A percentile compares a stretch with the other conserved stretches of the same genome.
phyloP scores from a whole-genome alignment of 64 coral and sea anemone genomes.

The Actinia equina region DNA sequence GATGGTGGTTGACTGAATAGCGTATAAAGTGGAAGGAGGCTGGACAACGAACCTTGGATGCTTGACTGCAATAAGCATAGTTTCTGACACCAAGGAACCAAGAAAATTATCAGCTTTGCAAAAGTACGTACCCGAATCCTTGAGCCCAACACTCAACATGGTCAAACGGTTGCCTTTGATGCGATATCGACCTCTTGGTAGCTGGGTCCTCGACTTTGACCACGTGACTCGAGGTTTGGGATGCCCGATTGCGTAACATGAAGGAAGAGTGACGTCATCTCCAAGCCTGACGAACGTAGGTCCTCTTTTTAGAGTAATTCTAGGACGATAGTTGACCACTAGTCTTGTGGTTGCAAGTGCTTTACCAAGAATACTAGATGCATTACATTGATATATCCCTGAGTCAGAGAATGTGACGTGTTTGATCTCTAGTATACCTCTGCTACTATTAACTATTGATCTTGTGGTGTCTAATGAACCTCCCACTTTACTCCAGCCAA shows the following conservation, averaged over 20 bases:
- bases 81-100: neutral
- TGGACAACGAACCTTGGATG: neutral
- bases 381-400: slow-evolving; percentile 44
- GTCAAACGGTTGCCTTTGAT: neutral
- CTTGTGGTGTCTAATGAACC: slow-evolving; percentile 9
- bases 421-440: slow-evolving; percentile 8
- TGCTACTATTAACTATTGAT: slow-evolving; percentile 2
- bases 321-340: slow-evolving; percentile 31
- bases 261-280: slow-evolving; percentile 21
- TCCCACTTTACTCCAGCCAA: slow-evolving; percentile 35
- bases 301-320: slow-evolving; percentile 15
- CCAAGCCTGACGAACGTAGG: slow-evolving; percentile 7
- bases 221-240: slow-evolving; percentile 48
- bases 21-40: neutral
- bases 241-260: slow-evolving; percentile 54
- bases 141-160: neutral
- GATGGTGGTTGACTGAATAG: neutral
- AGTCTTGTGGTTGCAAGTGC: neutral
- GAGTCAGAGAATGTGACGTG: slow-evolving; percentile 20
- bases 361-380: slow-evolving; percentile 36
- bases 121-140: slow-evolving; percentile 27
- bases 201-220: slow-evolving; percentile 32
- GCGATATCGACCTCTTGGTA: neutral
- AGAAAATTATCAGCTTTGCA: slow-evolving; percentile 35
- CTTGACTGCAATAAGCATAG: neutral